Conservation (phyloP, 2,113 vertebrate genomes). For the Axis porcinus region DNA sequence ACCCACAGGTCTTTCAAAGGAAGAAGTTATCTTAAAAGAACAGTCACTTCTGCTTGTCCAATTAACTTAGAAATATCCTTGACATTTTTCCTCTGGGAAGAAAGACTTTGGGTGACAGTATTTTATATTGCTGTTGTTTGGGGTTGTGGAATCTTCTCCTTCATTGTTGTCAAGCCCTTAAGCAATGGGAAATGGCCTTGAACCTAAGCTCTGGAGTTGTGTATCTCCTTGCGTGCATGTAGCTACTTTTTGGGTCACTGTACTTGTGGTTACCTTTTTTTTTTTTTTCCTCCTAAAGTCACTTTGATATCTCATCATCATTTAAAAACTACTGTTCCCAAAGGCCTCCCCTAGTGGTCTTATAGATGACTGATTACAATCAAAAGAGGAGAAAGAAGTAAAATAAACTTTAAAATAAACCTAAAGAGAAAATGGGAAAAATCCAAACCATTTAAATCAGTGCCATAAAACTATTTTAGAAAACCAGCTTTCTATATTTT, state of each 20-base stretch:
- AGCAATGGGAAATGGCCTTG: conserved; percentile 19
- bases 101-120: conserved; percentile 41
- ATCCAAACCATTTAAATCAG: conserved; percentile 69
- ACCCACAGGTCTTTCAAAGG: neutral
- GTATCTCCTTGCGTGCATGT: neutral
- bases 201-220: neutral
- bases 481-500: conserved; percentile 72
- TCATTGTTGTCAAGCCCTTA: conserved; percentile 8
- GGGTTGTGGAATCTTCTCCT: conserved; percentile 2
- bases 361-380: conserved; percentile 57
- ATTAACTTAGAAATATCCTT: conserved; percentile 65
- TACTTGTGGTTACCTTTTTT: neutral
- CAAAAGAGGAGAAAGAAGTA: conserved; percentile 58
- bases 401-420: conserved; percentile 64
- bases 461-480: conserved; percentile 72
- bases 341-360: conserved; percentile 24
- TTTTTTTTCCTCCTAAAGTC: neutral
- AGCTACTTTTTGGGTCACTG: neutral
- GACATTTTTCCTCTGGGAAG: conserved; percentile 43
- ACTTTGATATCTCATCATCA: conserved; percentile 7
- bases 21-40: neutral
- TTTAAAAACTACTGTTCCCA: conserved; percentile 7
- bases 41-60: conserved; percentile 35
- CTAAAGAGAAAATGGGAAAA: conserved; percentile 48
- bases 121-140: neutral